Evolutionary conservation across 2,113 vertebrate genomes (phyloP), one percentile per base, ranked within the genome.

Genomic region (Myiozetetes cayanensis): DNA sequence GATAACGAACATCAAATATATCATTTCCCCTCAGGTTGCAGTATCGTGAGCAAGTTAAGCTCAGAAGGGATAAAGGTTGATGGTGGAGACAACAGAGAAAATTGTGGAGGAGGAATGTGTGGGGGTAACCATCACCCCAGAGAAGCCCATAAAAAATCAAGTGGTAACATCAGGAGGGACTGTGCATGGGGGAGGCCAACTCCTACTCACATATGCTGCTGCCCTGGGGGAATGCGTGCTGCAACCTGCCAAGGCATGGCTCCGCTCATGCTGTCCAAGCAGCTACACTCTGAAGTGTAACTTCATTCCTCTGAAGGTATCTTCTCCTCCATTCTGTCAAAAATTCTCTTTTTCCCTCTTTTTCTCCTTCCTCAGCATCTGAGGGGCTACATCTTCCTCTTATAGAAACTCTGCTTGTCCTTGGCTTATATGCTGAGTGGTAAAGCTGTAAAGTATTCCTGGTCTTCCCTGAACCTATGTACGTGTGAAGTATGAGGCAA

Each of bases 1-100:
- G 78, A 90, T 80, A 87, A 43, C 14, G 33, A 67, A 55, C 35
- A 84, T 88, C 59, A 30, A 68, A 88, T 87, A 58, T 49, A 73
- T 87, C 10, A 58, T 87, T 85, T 74, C 39, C 56, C 66, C 52
- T 88, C 59, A 71, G 65, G 68, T 85, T 74, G 37, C 61, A 27
- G 20, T 47, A n/a, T 71, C 50, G 85, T 4, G 10, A 55, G 47
- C 24, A 72, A 70, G 12, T 78, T 84, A 93, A 93, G 27, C 53
- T 93, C 71, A 50, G 30, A 35, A 65, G 33, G 25, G 30, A 31
- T 66, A 72, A 46, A 73, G 27, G 68, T 8, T 92, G 59, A 77
- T 74, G 23, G 31, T 53, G 50, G 44, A 76, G 16, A 63, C 62
- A 76, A 59, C 17, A 63, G 58, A 87, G 37, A 58, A 86, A 87